Evolutionary conservation across 2,888 invertebrate species (phyloP), one percentile per base, ranked within the genome.

Genomic region (Leucania comma): DNA sequence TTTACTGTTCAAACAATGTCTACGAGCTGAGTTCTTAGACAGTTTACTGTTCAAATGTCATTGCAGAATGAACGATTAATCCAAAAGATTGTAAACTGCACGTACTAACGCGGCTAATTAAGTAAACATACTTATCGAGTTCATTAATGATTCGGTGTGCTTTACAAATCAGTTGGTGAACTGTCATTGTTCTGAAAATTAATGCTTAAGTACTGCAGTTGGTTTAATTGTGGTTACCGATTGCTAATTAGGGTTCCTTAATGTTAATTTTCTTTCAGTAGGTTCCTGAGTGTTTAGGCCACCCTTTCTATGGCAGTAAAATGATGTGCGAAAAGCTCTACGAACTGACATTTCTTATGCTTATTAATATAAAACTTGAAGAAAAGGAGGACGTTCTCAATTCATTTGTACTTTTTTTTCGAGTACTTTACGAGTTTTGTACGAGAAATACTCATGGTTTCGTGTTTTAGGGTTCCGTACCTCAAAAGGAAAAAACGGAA

Each of bases 71-170:
- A 62, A 26, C n/a, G 54, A 77, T 63, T 59, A 62, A 58, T 62
- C 24, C 20, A 54, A 63, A 50, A 59, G 77, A 68, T 68, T 67
- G 60, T 38, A 50, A 54, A 50, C 10, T 42, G n/a, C n/a, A 61
- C 14, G 42, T 24, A 50, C 57, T 35, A 35, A 22, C 1, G 2
- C 6, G 22, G 35, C 17, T 76, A 62, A 81, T 81, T 76, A 76
- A 57, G 62, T 9, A 26, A 50, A 46, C 58, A n/a, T 59, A 53
- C 51, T 80, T 66, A 75, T 53, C 53, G 51, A 54, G 57, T 12
- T 61, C 62, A 75, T 81, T 76, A 63, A 5, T 56, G 79, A 24
- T 78, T 60, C 50, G 20, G n/a, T 50, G 14, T 42, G 79, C 26
- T 72, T 42, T 10, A 72, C 32, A 72, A 73, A 72, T 73, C 54